Conservation (phyloP, 2,888 invertebrate species). For the Helleia helle region DNA sequence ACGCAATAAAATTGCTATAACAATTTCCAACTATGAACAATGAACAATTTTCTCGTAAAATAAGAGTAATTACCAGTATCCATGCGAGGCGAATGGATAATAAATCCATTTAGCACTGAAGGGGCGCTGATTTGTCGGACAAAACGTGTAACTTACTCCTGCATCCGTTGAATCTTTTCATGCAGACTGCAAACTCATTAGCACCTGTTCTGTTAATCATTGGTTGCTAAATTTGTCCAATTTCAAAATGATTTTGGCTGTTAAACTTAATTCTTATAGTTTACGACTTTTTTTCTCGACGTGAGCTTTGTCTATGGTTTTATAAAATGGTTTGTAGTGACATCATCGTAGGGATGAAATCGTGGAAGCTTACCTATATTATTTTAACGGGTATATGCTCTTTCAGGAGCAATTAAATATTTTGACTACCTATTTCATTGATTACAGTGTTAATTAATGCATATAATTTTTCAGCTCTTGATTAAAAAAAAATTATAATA, state of each 20-base stretch:
- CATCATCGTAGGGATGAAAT: too few relatives aligned
- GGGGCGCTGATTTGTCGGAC: slow-evolving; percentile 54
- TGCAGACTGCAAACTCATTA: slow-evolving; percentile 48
- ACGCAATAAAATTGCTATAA: slow-evolving; percentile 15
- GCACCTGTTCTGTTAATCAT: slow-evolving; percentile 20
- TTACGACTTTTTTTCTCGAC: too few relatives aligned
- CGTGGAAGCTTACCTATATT: too few relatives aligned
- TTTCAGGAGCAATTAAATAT: too few relatives aligned
- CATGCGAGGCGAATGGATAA: slow-evolving; percentile 53
- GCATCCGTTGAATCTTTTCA: slow-evolving; percentile 50
- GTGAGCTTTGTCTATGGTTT: too few relatives aligned
- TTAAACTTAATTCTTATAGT: background rate
- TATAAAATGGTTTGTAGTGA: too few relatives aligned
- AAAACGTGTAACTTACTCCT: slow-evolving; percentile 20
- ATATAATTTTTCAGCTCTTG: too few relatives aligned
- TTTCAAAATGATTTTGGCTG: background rate
- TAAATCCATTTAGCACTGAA: slow-evolving; percentile 65
- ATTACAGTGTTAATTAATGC: too few relatives aligned
- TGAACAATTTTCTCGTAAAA: slow-evolving; percentile 49
- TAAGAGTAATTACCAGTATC: slow-evolving; percentile 57
- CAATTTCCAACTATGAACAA: slow-evolving; percentile 46
- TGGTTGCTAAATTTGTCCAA: slow-evolving; percentile 27
- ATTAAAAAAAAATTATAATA: too few relatives aligned
- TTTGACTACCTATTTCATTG: too few relatives aligned
- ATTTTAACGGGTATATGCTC: too few relatives aligned